Percentiles rank a stretch among this genome's conserved stretches.
These are phyloP conservation scores for Engraulis encrasicolus DNA, from an alignment of 2,113 vertebrate species.

Conservation along the genomic window DNA sequence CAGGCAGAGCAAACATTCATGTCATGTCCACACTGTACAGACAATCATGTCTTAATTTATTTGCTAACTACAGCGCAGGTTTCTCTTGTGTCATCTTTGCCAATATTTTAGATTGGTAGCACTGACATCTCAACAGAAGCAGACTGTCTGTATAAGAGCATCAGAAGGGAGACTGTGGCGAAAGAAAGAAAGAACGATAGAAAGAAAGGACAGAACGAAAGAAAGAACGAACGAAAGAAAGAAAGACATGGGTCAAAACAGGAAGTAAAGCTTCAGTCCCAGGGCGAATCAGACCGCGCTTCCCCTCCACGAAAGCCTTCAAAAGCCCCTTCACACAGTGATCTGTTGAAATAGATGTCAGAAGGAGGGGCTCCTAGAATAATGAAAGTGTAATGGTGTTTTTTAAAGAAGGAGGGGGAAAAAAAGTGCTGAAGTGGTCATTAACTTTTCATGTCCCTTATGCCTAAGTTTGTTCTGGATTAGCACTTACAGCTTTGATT, in stretches of 20 bases:
- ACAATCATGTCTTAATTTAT: slow-evolving; percentile 59
- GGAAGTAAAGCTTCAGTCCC: background rate
- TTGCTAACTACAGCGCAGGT: slow-evolving; percentile 14
- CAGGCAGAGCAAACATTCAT: slow-evolving; percentile 62
- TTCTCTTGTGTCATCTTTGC: background rate
- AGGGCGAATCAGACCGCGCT: background rate
- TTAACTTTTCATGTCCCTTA: slow-evolving; percentile 1
- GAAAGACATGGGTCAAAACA: background rate
- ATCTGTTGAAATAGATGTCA: background rate
- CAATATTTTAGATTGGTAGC: background rate
- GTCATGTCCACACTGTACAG: slow-evolving; percentile 66
- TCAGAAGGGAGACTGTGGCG: background rate
- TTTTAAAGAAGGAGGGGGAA: background rate
- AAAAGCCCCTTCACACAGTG: slow-evolving; percentile 3
- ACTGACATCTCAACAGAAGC: background rate
- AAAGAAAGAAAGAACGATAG: no score
- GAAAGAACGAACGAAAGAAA: no score
- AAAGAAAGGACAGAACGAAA: no score
- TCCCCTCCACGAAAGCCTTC: background rate
- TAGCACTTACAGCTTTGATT: background rate
- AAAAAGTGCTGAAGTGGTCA: slow-evolving; percentile 10
- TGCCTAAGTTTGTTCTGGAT: background rate
- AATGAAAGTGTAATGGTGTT: background rate
- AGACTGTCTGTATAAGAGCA: background rate
- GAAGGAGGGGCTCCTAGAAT: background rate